Conservation (phyloP, 1,140 invertebrate species). For the Heliconius hewitsoni region DNA sequence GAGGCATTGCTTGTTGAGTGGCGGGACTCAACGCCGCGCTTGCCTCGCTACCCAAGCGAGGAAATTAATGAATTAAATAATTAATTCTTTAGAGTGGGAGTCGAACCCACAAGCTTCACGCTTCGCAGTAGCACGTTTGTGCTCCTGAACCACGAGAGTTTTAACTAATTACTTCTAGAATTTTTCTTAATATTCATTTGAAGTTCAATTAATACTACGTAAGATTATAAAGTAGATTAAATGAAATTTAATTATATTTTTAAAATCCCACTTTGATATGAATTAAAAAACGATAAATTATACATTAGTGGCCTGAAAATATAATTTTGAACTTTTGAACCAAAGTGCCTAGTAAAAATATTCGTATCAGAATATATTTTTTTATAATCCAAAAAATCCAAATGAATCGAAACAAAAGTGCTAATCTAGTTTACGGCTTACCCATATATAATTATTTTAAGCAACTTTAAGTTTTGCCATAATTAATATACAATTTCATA, state of each 20-base stretch:
- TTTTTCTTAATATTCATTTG: neutral
- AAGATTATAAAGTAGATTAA: neutral
- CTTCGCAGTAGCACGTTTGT: no score
- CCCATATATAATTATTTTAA: neutral
- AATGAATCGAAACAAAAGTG: neutral
- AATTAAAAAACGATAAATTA: constrained; percentile 1
- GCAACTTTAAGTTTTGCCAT: neutral
- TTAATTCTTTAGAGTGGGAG: no score
- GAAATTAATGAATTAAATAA: no score
- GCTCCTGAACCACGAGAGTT: no score
- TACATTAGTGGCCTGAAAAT: neutral
- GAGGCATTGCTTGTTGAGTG: no score
- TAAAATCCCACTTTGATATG: neutral
- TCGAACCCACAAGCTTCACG: no score
- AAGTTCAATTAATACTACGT: neutral
- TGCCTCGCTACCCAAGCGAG: no score
- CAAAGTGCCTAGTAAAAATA: neutral
- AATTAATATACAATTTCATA: neutral
- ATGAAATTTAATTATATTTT: neutral
- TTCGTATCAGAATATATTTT: no score
- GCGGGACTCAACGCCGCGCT: no score
- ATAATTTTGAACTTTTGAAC: neutral
- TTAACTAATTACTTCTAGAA: neutral
- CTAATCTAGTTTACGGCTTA: neutral
- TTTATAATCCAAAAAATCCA: no score